Conservation (phyloP, 2,113 vertebrate species). For the Elanus axillaris region DNA sequence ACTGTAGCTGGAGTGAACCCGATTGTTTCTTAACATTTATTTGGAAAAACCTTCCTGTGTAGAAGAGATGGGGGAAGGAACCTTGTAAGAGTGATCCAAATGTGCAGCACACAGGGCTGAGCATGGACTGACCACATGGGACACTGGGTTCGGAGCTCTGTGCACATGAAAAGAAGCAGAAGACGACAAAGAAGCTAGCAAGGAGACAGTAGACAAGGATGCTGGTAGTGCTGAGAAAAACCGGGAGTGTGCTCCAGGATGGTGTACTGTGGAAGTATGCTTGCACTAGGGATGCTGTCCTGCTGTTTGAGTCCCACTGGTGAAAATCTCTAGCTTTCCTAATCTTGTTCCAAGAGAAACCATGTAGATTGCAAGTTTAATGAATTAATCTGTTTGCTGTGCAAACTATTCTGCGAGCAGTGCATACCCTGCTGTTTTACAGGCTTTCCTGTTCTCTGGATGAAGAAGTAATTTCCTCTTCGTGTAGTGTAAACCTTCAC, state of each 20-base stretch:
- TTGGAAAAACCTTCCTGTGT: background rate
- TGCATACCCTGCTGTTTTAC: background rate
- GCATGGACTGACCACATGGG: background rate
- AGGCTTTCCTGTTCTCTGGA: background rate
- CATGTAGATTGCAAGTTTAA: background rate
- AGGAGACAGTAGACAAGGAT: background rate
- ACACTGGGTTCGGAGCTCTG: background rate
- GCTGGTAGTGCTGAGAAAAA: background rate
- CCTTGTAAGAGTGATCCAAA: background rate
- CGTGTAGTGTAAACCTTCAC: background rate
- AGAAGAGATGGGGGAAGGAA: background rate
- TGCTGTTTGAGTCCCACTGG: background rate
- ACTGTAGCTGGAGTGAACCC: background rate
- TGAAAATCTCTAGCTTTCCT: background rate
- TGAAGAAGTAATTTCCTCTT: background rate
- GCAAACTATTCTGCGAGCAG: background rate
- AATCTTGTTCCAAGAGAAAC: background rate
- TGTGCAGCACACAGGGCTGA: background rate
- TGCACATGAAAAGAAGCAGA: background rate
- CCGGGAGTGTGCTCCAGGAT: background rate
- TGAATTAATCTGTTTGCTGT: background rate
- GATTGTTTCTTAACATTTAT: background rate
- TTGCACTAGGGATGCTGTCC: background rate
- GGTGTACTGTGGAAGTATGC: background rate
- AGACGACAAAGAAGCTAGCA: background rate